Evolutionary conservation across 2,113 vertebrate species (phyloP).

Genomic region (Spizaetus ornatus): DNA sequence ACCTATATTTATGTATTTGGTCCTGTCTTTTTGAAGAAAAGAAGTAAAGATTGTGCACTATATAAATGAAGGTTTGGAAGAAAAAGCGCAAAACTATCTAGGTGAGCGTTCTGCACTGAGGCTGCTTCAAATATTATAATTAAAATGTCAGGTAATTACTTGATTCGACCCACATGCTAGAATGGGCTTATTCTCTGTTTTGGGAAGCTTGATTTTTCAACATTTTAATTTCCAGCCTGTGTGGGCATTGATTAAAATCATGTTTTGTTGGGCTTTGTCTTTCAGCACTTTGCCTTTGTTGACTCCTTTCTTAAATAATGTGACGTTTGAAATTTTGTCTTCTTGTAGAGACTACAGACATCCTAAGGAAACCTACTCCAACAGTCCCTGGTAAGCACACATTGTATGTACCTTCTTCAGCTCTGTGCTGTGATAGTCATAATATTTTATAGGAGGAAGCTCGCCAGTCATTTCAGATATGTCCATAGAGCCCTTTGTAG

Average conservation of each 20-base stretch:
- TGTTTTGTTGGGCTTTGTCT: background rate
- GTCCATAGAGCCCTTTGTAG: background rate
- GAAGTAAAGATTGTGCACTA: background rate
- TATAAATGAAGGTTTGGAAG: background rate
- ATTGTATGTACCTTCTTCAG: background rate
- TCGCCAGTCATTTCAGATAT: background rate
- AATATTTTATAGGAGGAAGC: background rate
- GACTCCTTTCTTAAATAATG: background rate
- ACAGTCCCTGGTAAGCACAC: background rate
- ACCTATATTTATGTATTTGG: background rate
- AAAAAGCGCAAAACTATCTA: rapidly evolving
- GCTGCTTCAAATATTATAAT: background rate
- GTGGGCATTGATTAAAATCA: background rate
- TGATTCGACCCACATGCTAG: background rate
- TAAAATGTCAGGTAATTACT: background rate
- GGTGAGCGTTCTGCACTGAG: background rate
- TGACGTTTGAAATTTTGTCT: background rate
- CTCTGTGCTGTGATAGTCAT: background rate
- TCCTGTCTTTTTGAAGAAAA: background rate
- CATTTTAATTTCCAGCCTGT: background rate
- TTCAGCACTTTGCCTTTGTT: background rate
- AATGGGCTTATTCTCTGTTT: background rate
- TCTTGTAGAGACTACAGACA: background rate
- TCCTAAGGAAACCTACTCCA: background rate
- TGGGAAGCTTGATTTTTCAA: background rate